A percentile compares a stretch with the other conserved stretches of the same genome.
Conservation (phyloP, 2,113 vertebrate species). For the Pelecanoides urinatrix region DNA sequence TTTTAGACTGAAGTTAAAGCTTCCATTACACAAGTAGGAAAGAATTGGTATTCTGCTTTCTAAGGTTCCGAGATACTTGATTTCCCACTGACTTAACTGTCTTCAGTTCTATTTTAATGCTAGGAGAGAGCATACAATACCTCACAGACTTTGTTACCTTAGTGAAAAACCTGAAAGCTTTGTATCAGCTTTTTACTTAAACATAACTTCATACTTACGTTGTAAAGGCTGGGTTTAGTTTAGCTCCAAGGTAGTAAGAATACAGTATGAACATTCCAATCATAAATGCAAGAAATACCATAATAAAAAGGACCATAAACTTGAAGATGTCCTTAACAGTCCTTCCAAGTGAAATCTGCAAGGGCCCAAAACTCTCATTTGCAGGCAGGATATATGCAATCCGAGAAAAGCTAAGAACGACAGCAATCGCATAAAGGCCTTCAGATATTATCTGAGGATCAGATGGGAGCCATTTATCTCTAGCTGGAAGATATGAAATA, state of each 20-base stretch:
- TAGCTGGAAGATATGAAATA: conserved; percentile 75
- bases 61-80: not conserved
- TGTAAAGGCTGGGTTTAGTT: conserved; percentile 88
- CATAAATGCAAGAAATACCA: conserved; percentile 93
- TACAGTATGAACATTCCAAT: conserved; percentile 94
- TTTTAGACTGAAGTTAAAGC: not conserved
- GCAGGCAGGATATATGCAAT: conserved; percentile 91
- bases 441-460: conserved; percentile 92
- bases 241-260: conserved; percentile 90
- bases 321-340: conserved; percentile 94
- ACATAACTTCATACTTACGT: conserved; percentile 79
- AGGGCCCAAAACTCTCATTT: conserved; percentile 90
- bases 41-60: not conserved
- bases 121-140: not conserved
- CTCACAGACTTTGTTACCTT: not conserved
- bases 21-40: not conserved
- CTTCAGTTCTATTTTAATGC: not conserved
- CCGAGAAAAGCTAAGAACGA: conserved; percentile 89
- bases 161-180: not conserved
- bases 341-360: conserved; percentile 90
- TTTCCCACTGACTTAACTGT: not conserved
- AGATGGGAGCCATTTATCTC: conserved; percentile 90
- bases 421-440: conserved; percentile 89
- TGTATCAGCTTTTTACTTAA: not conserved
- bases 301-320: conserved; percentile 94